Conservation (phyloP, 2,113 vertebrate genomes). For the Ardeotis arabs region DNA sequence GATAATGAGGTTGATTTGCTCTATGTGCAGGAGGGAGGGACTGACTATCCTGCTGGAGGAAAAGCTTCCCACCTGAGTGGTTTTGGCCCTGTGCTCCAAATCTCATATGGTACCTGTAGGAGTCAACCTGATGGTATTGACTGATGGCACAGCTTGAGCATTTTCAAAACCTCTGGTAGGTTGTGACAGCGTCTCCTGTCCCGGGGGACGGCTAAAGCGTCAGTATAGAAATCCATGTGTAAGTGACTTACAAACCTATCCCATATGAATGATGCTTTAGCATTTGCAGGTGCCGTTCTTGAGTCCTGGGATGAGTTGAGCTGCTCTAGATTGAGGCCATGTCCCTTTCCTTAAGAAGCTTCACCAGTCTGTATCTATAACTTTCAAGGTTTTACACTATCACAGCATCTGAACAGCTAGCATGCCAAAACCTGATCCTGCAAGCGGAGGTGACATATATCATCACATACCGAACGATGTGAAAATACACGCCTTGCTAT, state of each 20-base stretch:
- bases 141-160: background rate
- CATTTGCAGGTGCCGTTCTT: background rate
- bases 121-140: background rate
- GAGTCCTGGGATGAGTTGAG: background rate
- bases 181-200: background rate
- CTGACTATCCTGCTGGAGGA: background rate
- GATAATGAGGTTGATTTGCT: background rate
- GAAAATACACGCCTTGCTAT: background rate
- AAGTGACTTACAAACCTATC: background rate
- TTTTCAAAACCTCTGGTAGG: background rate
- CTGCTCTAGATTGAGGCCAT: background rate
- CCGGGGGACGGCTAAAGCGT: background rate
- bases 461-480: fast-evolving
- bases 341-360: background rate
- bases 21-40: background rate
- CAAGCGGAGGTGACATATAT: background rate
- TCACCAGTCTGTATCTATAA: background rate
- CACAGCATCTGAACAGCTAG: background rate
- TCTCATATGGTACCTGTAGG: background rate
- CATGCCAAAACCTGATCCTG: background rate
- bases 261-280: background rate
- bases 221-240: background rate
- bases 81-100: background rate
- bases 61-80: background rate
- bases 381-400: background rate